Percentiles rank a stretch among this genome's conserved stretches.
phyloP scores from a whole-genome alignment of 2,113 vertebrate species.

The Limanda limanda region DNA sequence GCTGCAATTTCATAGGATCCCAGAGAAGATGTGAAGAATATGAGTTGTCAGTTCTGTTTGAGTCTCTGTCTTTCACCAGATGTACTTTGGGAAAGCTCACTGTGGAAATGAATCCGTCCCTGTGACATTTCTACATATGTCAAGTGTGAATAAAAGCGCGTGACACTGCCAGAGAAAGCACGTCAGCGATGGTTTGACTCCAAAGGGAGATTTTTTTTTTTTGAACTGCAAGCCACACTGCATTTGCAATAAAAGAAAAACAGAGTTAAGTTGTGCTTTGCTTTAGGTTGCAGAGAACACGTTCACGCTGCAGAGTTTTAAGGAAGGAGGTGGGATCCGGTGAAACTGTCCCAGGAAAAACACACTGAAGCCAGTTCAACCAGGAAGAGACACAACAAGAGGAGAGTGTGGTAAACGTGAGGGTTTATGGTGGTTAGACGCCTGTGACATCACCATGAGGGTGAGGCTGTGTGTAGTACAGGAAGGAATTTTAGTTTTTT shows the following conservation, averaged over 20 bases:
- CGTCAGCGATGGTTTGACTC: background rate
- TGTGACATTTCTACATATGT: background rate
- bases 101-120: background rate
- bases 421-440: no score
- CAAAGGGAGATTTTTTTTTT: background rate
- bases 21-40: background rate
- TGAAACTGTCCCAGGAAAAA: conserved; percentile 25
- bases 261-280: background rate
- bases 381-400: background rate
- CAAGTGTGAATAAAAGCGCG: background rate
- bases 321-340: conserved; percentile 15
- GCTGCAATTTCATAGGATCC: background rate
- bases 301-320: no score
- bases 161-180: background rate
- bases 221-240: background rate
- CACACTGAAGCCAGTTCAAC: background rate
- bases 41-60: no score
- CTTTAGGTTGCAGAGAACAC: no score
- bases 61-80: background rate
- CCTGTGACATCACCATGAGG: no score
- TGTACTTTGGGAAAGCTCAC: background rate
- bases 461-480: no score
- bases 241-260: no score
- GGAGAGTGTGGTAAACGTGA: background rate
- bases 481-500: no score